A percentile compares a stretch with the other conserved stretches of the same genome.
Evolutionary conservation across 2,797 vertebrate species (phyloP).

Genomic region (Furcifer pardalis): DNA sequence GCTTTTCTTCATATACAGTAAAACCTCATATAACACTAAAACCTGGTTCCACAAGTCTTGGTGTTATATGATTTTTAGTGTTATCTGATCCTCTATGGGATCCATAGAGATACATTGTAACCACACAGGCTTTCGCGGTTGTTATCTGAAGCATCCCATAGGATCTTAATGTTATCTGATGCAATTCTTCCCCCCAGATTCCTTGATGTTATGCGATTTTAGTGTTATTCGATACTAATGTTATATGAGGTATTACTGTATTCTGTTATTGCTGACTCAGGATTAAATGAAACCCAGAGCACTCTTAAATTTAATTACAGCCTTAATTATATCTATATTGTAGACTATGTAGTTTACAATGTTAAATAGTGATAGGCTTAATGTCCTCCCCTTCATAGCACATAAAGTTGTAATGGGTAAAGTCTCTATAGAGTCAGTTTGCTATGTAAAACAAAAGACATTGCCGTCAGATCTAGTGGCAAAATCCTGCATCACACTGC

Average conservation of each 20-base stretch:
- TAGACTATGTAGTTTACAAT: not conserved
- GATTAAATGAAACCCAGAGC: not conserved
- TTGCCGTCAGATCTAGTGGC: not conserved
- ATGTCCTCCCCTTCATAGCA: not conserved
- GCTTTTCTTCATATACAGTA: not conserved
- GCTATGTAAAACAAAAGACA: not conserved
- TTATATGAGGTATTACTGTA: too few relatives aligned
- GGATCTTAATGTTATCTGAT: too few relatives aligned
- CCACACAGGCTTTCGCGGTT: too few relatives aligned
- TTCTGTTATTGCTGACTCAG: not conserved
- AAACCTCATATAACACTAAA: too few relatives aligned
- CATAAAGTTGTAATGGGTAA: not conserved
- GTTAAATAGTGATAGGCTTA: not conserved
- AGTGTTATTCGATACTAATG: too few relatives aligned
- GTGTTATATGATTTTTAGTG: too few relatives aligned
- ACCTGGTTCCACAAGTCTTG: too few relatives aligned
- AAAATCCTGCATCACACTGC: not conserved
- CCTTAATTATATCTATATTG: not conserved
- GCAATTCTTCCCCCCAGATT: too few relatives aligned
- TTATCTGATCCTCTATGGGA: too few relatives aligned
- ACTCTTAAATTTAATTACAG: not conserved
- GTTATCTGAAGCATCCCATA: too few relatives aligned
- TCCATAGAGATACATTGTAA: too few relatives aligned
- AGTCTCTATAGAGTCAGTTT: not conserved
- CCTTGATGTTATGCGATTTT: too few relatives aligned